Conservation (phyloP, 35 echinoderm and acorn worm species). For the Holothuria glaberrima region DNA sequence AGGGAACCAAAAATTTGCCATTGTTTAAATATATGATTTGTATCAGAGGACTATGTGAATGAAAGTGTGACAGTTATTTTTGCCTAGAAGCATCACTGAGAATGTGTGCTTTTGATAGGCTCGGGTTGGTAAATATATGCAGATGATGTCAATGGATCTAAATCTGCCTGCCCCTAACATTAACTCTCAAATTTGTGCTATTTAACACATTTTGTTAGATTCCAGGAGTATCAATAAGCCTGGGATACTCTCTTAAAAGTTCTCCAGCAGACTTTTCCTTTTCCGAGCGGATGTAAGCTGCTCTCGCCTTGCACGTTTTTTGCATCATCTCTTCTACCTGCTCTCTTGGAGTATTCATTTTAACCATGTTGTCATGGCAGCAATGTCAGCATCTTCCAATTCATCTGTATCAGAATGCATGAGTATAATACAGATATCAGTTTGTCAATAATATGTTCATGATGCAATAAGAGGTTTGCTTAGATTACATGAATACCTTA, state of each 20-base stretch:
- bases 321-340: slow-evolving; percentile 37
- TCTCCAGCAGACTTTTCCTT: slow-evolving; percentile 6
- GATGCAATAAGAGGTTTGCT: too few species aligned
- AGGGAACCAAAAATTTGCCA: too few species aligned
- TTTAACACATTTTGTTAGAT: too few species aligned
- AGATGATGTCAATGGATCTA: background rate
- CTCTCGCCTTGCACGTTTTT: slow-evolving; percentile 30
- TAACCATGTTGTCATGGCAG: slow-evolving; percentile 40
- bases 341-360: background rate
- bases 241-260: slow-evolving; percentile 3
- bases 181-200: too few species aligned
- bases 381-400: slow-evolving; percentile 16
- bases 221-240: slow-evolving; percentile 15
- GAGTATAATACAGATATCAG: background rate
- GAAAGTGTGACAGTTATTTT: too few species aligned
- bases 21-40: too few species aligned
- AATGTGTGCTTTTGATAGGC: background rate
- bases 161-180: background rate
- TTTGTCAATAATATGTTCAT: background rate
- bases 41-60: too few species aligned
- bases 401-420: slow-evolving; percentile 25
- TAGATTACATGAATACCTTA: too few species aligned
- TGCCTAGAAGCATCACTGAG: too few species aligned
- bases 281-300: background rate
- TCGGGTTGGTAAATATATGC: background rate